Evolutionary conservation across 1,140 invertebrate genomes (phyloP).

Genomic region (Rhopalosiphum maidis): DNA sequence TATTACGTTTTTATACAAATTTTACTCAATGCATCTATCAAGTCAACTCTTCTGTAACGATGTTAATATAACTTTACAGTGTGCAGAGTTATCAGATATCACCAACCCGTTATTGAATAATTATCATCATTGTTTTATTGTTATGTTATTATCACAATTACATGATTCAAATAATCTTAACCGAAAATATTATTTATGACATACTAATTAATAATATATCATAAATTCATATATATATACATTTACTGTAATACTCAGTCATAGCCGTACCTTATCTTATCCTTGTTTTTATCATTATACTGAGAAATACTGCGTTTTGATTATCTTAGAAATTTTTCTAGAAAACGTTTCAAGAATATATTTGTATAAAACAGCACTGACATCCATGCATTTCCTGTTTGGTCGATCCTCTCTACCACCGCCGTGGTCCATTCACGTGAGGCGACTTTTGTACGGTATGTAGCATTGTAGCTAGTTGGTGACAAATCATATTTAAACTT

Average conservation of each 20-base stretch:
- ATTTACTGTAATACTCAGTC: not conserved
- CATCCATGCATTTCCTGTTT: not conserved
- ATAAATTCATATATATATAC: not conserved
- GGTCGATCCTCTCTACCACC: not conserved
- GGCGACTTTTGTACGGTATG: not conserved
- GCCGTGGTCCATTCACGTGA: not conserved
- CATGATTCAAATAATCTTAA: not conserved
- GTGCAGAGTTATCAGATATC: not conserved
- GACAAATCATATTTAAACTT: conserved; percentile 19
- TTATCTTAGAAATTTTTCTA: not conserved
- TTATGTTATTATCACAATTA: not conserved
- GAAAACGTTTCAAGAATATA: too few relatives aligned
- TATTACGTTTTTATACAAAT: too few relatives aligned
- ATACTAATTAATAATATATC: not conserved
- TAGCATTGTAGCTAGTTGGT: not conserved
- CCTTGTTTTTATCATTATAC: too few relatives aligned
- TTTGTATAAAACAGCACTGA: not conserved
- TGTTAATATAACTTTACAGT: not conserved
- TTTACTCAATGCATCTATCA: too few relatives aligned
- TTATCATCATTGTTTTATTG: not conserved
- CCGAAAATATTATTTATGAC: not conserved
- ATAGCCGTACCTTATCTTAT: too few relatives aligned
- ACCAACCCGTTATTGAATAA: not conserved
- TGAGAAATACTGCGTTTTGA: not conserved
- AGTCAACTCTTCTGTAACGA: not conserved